Evolutionary conservation across 2,888 invertebrate species (phyloP), one percentile per base, ranked within the genome.

Genomic region (Timema cristinae): DNA sequence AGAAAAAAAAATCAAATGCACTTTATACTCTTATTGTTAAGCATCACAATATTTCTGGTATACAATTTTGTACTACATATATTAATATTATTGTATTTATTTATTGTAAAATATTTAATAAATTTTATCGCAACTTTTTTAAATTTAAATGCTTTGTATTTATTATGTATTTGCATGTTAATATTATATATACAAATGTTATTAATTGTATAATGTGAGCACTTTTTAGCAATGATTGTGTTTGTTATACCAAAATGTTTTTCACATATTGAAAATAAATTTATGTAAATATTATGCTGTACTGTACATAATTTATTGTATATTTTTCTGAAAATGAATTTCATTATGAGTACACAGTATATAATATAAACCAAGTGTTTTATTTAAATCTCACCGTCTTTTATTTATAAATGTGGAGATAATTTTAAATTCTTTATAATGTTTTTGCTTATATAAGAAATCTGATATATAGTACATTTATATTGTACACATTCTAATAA

Each of bases 271-370:
- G 67, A 56, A 50, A 69, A 72, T 69, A 67, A 73, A 72, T 71
- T 70, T 54, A 71, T 72, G 72, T 72, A 74, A 72, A 73, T 73
- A 74, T 70, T 71, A 73, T 73, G 74, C 72, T 76, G 76, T 73
- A 73, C 72, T 76, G 76, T 76, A 76, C 69, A 76, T 76, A 76
- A 72, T 73, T 76, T 74, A 71, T 74, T 75, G 76, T 76, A 75
- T 75, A 75, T 75, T 75, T 75, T 75, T 75, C 75, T 75, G 73
- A 75, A 72, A 73, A 75, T 75, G 73, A 74, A 75, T 75, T 75
- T 75, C 75, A 75, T 74, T 73, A 73, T 74, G 74, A 75, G 69
- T 74, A 66, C 70, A 72, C 74, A 75, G 56, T 52, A 66, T 72
- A 66, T 66, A 54, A 69, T 69, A 52, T 50, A 66, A 72, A 69